Percentiles rank a stretch among this genome's conserved stretches.
These are phyloP conservation scores for Tragulus kanchil DNA, from an alignment of 2,113 vertebrate species.

Conservation along the genomic window DNA sequence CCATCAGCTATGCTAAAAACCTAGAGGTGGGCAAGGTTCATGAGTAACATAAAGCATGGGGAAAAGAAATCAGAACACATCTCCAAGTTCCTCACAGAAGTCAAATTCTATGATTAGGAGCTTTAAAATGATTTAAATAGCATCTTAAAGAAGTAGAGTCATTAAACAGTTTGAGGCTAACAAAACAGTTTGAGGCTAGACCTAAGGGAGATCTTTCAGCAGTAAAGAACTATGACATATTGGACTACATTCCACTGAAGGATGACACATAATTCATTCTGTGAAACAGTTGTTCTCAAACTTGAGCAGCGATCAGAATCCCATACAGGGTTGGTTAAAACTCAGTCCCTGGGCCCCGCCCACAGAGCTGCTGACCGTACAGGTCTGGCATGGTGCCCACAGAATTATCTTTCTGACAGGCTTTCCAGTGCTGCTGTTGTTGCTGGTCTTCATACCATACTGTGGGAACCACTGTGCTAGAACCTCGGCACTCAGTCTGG, in stretches of 20 bases:
- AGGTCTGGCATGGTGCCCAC: neutral
- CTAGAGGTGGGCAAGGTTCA: neutral
- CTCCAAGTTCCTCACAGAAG: neutral
- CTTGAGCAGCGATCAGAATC: neutral
- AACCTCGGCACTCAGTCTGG: neutral
- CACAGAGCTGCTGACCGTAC: neutral
- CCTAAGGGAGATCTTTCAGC: neutral
- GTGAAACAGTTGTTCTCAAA: neutral
- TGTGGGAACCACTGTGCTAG: neutral
- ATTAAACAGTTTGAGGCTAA: slow-evolving; percentile 9
- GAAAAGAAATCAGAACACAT: neutral
- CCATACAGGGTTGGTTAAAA: neutral
- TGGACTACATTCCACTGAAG: neutral
- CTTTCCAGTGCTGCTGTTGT: neutral
- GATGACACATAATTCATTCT: neutral
- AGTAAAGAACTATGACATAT: neutral
- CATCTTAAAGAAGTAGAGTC: neutral
- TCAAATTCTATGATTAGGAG: neutral
- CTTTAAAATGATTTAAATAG: slow-evolving; percentile 30
- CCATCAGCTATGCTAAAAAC: neutral
- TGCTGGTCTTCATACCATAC: neutral
- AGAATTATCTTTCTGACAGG: neutral
- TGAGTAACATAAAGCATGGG: neutral
- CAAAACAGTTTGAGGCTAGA: slow-evolving; percentile 3
- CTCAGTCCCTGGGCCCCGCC: neutral